Evolutionary conservation across 2,888 invertebrate species (phyloP), one percentile per base, ranked within the genome.

Genomic region (Sarcophaga subvicina): DNA sequence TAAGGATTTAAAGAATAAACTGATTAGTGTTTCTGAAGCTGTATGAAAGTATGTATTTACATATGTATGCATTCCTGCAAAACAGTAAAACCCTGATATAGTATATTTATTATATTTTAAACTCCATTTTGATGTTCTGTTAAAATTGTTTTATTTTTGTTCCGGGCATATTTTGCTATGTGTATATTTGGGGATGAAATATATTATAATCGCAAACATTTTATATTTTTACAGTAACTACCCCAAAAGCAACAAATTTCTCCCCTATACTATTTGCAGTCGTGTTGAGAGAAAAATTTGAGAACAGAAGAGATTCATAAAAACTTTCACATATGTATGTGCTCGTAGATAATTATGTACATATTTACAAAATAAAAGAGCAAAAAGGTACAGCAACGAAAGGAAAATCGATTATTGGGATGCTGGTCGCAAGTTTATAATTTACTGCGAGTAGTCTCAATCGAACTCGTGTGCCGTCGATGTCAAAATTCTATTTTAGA

Each of bases 391-490:
- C 63, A 84, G 49, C 63, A 47, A 79, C 75, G 79, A 79, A 84
- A 76, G 84, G 84, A 85, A 84, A 85, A 85, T 85, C 84, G 80
- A 85, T 88, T 88, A 85, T 88, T 75, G 88, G 88, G 88, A 88
- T 88, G 88, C 86, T 88, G 84, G 59, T 71, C 79, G 78, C 80
- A 86, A 82, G 45, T 80, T 83, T 62, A 81, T 79, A 88, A 86
- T 88, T 88, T 77, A 80, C 85, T 85, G 85, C 70, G 54, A 77
- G 79, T 88, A 89, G 89, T 89, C 88, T 89, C 80, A 85, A 85
- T 79, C 86, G 89, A 89, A 88, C 88, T 88, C 83, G 87, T 80
- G 88, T 83, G 85, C 88, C 80, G 88, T 88, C 85, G 86, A 84
- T 88, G 78, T 88, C 85, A 87, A 76, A 80, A 85, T 71, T 80